These are phyloP conservation scores for Panurus biarmicus DNA, from an alignment of 2,113 vertebrate genomes.

Conservation along the genomic window DNA sequence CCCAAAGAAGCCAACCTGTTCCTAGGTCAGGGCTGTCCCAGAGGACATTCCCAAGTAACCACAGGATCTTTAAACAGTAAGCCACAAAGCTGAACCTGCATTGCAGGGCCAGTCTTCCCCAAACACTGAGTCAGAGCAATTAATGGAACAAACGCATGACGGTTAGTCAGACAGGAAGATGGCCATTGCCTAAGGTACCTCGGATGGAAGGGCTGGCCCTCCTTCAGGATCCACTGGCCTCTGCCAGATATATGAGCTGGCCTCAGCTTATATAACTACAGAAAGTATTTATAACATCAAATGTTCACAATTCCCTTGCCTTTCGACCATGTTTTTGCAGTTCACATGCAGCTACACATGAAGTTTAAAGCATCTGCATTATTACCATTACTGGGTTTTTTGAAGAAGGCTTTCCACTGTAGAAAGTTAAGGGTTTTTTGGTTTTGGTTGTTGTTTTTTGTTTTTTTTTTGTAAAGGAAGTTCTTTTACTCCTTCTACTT, in stretches of 20 bases:
- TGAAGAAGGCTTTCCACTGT: neutral
- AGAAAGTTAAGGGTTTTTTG: neutral
- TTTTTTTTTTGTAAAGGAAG: neutral
- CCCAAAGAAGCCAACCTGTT: neutral
- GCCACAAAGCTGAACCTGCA: slow-evolving; percentile 13
- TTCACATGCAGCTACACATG: neutral
- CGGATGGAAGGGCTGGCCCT: slow-evolving; percentile 38
- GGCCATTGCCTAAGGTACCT: slow-evolving; percentile 38
- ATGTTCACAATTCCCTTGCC: neutral
- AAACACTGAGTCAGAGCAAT: slow-evolving; percentile 41
- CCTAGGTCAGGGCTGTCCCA: neutral
- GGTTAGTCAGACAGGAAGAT: slow-evolving; percentile 60
- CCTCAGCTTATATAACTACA: slow-evolving; percentile 49
- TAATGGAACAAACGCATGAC: slow-evolving; percentile 17
- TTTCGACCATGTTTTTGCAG: neutral
- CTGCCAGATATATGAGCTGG: slow-evolving; percentile 62
- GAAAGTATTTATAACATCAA: slow-evolving; percentile 51
- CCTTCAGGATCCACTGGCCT: slow-evolving; percentile 32
- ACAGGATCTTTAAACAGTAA: neutral
- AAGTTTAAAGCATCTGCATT: neutral
- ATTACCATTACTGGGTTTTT: neutral
- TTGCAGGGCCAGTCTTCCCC: neutral
- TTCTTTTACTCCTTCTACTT: neutral
- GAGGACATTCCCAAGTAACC: neutral
- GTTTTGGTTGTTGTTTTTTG: neutral